phyloP scores from a whole-genome alignment of 2,113 vertebrate species.

The Hystrix brachyura region DNA sequence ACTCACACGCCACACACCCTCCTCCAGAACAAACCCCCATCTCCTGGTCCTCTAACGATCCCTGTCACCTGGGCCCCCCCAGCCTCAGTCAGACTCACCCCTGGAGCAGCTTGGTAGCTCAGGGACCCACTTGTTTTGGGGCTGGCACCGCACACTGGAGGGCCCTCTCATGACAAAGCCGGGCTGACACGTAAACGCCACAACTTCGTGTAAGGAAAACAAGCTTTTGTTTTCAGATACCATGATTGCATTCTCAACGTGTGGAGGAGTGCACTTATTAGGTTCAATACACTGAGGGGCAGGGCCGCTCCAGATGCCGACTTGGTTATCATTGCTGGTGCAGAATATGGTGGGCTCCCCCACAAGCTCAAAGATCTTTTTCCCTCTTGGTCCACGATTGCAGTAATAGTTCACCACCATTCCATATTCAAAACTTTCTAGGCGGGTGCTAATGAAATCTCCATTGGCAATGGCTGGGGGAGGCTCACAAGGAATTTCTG shows the following conservation, averaged over 20 bases:
- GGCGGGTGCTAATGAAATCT: not conserved
- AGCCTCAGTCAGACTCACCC: conserved; percentile 77
- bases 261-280: conserved; percentile 67
- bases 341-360: conserved; percentile 83
- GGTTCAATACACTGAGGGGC: conserved; percentile 62
- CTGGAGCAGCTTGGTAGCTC: conserved; percentile 78
- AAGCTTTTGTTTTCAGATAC: conserved; percentile 51
- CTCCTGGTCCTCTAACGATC: not conserved
- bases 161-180: conserved; percentile 80
- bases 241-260: conserved; percentile 66
- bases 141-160: conserved; percentile 64
- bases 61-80: fast-evolving
- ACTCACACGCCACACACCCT: not conserved
- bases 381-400: fast-evolving
- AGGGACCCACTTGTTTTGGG: conserved; percentile 78
- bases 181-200: conserved; percentile 78
- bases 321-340: conserved; percentile 64
- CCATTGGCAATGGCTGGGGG: conserved; percentile 82
- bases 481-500: conserved; percentile 80
- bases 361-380: conserved; percentile 37
- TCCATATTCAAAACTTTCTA: conserved; percentile 77
- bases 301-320: conserved; percentile 83
- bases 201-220: conserved; percentile 69
- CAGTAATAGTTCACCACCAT: conserved; percentile 78
- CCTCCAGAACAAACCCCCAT: not conserved